Evolutionary conservation across 2,113 vertebrate species (phyloP).

Genomic region (Austrofundulus limnaeus): DNA sequence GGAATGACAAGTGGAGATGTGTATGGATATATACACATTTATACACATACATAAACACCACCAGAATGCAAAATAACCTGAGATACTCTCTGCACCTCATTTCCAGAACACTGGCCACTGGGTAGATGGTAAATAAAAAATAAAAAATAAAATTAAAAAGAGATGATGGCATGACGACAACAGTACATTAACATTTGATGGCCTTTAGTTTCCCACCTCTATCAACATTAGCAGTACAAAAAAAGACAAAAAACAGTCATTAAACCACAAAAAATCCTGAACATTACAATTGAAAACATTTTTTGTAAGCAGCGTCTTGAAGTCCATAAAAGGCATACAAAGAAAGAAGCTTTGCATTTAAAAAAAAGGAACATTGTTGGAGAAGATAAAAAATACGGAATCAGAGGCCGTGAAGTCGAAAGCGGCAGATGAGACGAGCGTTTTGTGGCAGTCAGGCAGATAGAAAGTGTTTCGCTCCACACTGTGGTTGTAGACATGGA

Average conservation of each 20-base stretch:
- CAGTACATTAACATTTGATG: conserved; percentile 72
- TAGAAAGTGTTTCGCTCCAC: conserved; percentile 58
- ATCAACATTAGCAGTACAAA: conserved; percentile 70
- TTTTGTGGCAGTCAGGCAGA: conserved; percentile 47
- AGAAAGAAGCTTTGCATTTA: conserved; percentile 56
- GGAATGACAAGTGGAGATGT: conserved; percentile 79
- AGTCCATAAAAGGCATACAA: conserved; percentile 74
- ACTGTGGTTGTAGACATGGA: conserved; percentile 55
- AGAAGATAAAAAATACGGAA: conserved; percentile 36
- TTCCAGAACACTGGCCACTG: conserved; percentile 79
- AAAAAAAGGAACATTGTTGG: conserved; percentile 45
- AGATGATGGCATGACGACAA: conserved; percentile 67
- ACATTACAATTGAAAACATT: conserved; percentile 72
- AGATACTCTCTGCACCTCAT: conserved; percentile 85
- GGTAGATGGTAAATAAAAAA: conserved; percentile 51
- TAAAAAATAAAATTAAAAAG: conserved; percentile 39
- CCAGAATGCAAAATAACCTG: conserved; percentile 83
- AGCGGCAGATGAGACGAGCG: conserved; percentile 40
- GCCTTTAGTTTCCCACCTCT: conserved; percentile 60
- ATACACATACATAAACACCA: conserved; percentile 80
- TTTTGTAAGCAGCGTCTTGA: conserved; percentile 74
- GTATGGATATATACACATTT: conserved; percentile 80
- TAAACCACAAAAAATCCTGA: conserved; percentile 77
- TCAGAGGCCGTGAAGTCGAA: conserved; percentile 47
- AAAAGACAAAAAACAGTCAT: conserved; percentile 71